A percentile compares a stretch with the other conserved stretches of the same genome.
phyloP scores from a whole-genome alignment of 2,797 vertebrate species.

The Gambusia yucatana region DNA sequence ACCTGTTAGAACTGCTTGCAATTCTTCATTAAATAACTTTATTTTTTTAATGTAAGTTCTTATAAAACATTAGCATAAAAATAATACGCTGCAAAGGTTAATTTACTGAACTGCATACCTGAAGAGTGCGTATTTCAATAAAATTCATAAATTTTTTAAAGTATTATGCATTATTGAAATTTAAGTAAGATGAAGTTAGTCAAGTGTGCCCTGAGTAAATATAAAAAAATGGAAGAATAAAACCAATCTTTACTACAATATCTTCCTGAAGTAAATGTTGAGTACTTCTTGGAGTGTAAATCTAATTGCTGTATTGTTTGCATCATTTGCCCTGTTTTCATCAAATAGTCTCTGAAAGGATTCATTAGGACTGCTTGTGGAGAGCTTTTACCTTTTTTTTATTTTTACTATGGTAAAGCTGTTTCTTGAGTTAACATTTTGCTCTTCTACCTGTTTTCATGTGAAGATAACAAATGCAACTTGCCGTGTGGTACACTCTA shows the following conservation, averaged over 20 bases:
- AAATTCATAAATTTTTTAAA: background rate
- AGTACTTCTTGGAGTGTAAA: slow-evolving; percentile 1
- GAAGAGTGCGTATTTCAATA: background rate
- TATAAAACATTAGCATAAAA: background rate
- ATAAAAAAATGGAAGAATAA: background rate
- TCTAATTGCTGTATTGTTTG: slow-evolving; percentile 8
- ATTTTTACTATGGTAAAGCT: background rate
- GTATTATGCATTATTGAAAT: slow-evolving; percentile 3
- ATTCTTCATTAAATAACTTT: background rate
- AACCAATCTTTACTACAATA: background rate
- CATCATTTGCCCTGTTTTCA: slow-evolving; percentile 1
- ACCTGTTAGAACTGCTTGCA: too few species aligned
- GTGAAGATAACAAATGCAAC: slow-evolving; percentile 3
- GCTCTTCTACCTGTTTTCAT: slow-evolving; percentile 2
- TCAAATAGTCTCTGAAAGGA: background rate
- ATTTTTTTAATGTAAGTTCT: background rate
- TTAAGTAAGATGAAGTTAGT: slow-evolving; percentile 16
- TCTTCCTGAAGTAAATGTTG: background rate
- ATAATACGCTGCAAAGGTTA: background rate
- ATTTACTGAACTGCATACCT: background rate
- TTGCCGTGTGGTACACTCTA: background rate
- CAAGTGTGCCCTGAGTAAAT: background rate
- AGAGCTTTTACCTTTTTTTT: slow-evolving; percentile 2
- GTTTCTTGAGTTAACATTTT: background rate
- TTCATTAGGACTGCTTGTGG: slow-evolving; percentile 1